These are phyloP conservation scores for Meriones psammophilus DNA, from an alignment of 2,797 vertebrate species.

Conservation along the genomic window DNA sequence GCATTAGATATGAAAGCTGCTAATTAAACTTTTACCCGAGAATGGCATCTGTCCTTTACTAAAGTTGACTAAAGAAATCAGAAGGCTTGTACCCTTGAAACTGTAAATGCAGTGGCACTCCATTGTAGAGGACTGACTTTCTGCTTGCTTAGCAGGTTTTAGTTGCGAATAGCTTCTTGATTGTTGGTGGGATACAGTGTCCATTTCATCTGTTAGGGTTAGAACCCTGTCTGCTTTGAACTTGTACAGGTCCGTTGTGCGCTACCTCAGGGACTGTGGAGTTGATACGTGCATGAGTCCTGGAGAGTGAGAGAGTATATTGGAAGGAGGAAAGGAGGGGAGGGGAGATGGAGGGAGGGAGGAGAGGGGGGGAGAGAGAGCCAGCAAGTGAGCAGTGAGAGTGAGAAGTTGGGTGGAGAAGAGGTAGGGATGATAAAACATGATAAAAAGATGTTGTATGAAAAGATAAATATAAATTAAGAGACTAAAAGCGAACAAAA, in stretches of 20 bases:
- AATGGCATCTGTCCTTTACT: conserved; percentile 7
- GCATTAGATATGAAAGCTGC: conserved; percentile 28
- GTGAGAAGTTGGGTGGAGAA: neutral
- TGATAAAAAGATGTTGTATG: neutral
- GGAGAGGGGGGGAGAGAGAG: neutral
- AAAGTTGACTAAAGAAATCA: conserved; percentile 38
- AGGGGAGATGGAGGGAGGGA: neutral
- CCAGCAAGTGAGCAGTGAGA: neutral
- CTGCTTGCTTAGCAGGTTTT: neutral
- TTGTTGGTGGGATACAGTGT: neutral
- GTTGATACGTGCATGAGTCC: neutral
- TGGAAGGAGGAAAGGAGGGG: neutral
- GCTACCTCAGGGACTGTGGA: neutral
- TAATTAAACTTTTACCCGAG: conserved; percentile 53
- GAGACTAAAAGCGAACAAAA: neutral
- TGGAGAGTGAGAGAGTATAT: neutral
- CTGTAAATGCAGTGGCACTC: neutral
- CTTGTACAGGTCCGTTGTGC: neutral
- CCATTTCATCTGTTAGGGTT: neutral
- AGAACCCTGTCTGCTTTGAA: neutral
- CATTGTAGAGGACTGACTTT: neutral
- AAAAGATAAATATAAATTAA: neutral
- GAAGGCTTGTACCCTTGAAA: conserved; percentile 7
- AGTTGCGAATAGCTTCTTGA: neutral
- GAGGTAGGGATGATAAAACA: neutral